Evolutionary conservation across 2,113 vertebrate species (phyloP), one percentile per base, ranked within the genome.

Genomic region (Ellobius talpinus): DNA sequence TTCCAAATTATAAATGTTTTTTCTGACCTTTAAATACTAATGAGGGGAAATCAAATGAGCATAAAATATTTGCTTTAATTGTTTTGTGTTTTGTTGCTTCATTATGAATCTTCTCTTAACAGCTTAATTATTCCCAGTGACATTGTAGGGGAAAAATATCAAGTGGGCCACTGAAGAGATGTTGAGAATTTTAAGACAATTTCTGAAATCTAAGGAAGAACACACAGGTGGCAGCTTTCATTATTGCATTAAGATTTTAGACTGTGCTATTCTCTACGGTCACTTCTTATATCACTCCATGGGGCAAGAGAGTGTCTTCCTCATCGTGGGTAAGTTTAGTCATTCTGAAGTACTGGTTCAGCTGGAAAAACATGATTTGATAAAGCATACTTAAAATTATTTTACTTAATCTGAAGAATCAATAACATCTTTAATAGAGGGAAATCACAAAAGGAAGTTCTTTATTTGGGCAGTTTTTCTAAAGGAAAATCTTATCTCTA

Each of bases 21-120:
- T 97, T 93, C 96, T 98, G 98, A 98, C 97, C 97, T 98, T 98
- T 98, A 98, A 98, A 94, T 90, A 97, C 87, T 98, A 97, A 96
- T 87, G 85, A 97, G 97, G 82, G 90, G 73, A 98, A 96, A 95
- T 92, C 96, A 98, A 98, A 97, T 94, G 91, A 97, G 85, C 88
- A 98, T 89, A 98, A 98, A 98, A 98, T 97, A 93, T 98, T 98
- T 97, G 91, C 86, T 93, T 97, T 98, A 98, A 98, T 98, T 98
- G 90, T 98, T 98, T 98, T 93, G 97, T 97, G 94, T 96, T 97
- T 98, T 97, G 87, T 90, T 97, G 55, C 91, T 97, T 98, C 90
- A 92, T 95, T 96, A 94, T 87, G 94, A 97, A 98, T 97, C 97
- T 96, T 97, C 70, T 90, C 95, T 96, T 96, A 98, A 94, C 90